Evolutionary conservation across 2,888 invertebrate genomes (phyloP).

Genomic region (Prosopocoilus inquinatus): DNA sequence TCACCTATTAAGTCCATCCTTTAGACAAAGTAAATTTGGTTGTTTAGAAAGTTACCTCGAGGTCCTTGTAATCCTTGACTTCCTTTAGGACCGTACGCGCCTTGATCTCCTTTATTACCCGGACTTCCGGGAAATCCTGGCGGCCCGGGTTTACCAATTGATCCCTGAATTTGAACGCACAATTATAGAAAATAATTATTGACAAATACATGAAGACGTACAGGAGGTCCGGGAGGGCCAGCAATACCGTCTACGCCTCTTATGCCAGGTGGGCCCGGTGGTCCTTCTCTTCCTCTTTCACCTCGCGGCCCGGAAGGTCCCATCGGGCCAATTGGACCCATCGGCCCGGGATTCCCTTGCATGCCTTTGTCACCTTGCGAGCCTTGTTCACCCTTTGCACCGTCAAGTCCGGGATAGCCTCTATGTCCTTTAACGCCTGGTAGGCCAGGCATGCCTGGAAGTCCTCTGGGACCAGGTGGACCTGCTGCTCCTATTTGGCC

Average conservation of each 20-base stretch:
- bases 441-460: constrained; percentile 71
- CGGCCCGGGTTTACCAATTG: constrained; percentile 77
- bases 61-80: constrained; percentile 80
- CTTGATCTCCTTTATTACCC: constrained; percentile 79
- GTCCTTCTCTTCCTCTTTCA: constrained; percentile 81
- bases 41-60: constrained; percentile 53
- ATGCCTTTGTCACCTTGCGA: constrained; percentile 72
- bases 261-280: constrained; percentile 73
- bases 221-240: constrained; percentile 74
- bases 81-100: constrained; percentile 72
- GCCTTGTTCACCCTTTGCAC: constrained; percentile 80
- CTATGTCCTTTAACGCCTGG: constrained; percentile 82
- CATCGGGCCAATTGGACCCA: constrained; percentile 69
- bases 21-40: neutral
- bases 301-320: constrained; percentile 79
- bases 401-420: constrained; percentile 77
- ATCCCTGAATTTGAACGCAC: constrained; percentile 57
- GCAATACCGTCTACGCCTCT: constrained; percentile 77
- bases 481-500: constrained; percentile 72
- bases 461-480: constrained; percentile 71
- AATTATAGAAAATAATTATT: neutral
- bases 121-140: constrained; percentile 83
- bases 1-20: constrained; percentile 55
- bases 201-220: constrained; percentile 45
- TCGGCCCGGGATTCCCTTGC: constrained; percentile 64